Base-by-base conservation (phyloP, 1,140 invertebrate species). In the Neomicropteryx cornuta region DNA sequence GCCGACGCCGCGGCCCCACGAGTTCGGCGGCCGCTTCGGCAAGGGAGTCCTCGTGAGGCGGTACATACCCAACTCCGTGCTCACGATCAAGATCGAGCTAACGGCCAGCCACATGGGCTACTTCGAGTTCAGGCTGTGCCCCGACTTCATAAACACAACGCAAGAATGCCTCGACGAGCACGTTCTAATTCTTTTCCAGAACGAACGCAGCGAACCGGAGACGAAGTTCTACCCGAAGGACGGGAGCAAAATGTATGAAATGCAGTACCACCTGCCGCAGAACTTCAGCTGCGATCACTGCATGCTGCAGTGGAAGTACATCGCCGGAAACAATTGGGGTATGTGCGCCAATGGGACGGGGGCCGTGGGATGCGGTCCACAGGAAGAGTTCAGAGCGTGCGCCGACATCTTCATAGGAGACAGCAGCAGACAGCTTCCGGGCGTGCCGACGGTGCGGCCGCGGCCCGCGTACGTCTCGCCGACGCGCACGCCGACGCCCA, bases 91-190 rank as follows among this genome's bases (percentile, higher is more conserved):
- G 18, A 72, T 90, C 0, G 81, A 89, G 50, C 49, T 89, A 1
- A 90, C 85, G 0, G 84, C 84, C 3, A 76, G 74, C 48, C 86
- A 90, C 57, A 71, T 74, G 45, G 90, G 91, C 6, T 90, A 79
- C 58, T 94, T 93, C 51, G 85, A 93, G 53, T 93, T 94, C 61
- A 71, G 83, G 38, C 49, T 89, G 0, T 95, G 89, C 53, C 76
- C 87, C 4, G 58, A 67, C 27, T 46, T 58, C 3, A 71, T 68
- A 41, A 68, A 67, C 30, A 77, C 77, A 1, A 78, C 73, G 1
- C 79, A 91, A 50, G 71, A 79, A 1, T 92, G 88, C 48, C 62
- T 92, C 18, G 81, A 90, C 52, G 61, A 78, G 44, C 61, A 87
- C 54, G 45, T 85, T 0, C 60, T 93, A 0, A 53, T 65, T 30